A percentile compares a stretch with the other conserved stretches of the same genome.
Evolutionary conservation across 2,113 vertebrate species (phyloP).

Genomic region (Calypte anna): DNA sequence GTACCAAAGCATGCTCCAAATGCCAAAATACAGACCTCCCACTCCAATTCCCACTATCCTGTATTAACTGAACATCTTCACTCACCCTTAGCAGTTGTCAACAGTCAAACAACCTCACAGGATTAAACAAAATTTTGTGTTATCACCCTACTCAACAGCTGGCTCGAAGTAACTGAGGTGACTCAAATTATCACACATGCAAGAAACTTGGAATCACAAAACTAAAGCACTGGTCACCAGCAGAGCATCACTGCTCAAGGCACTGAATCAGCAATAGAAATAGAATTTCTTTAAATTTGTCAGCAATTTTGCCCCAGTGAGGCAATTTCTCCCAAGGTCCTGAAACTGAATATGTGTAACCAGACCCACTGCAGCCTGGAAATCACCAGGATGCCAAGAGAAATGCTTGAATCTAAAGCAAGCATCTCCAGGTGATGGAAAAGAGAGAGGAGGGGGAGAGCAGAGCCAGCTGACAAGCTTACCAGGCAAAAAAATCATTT

Average conservation of each 20-base stretch:
- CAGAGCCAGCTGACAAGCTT: background rate
- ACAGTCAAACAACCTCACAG: background rate
- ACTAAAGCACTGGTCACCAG: background rate
- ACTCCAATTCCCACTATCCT: background rate
- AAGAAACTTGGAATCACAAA: background rate
- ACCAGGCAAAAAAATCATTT: background rate
- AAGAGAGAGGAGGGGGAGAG: background rate
- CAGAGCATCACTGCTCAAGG: background rate
- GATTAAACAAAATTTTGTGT: background rate
- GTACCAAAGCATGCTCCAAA: background rate
- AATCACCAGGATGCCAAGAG: conserved; percentile 12
- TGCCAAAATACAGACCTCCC: background rate
- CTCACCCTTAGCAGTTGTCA: background rate
- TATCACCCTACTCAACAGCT: background rate
- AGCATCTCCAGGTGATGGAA: conserved; percentile 22
- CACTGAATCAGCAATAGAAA: background rate
- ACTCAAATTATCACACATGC: rapidly evolving
- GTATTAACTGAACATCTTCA: background rate
- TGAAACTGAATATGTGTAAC: background rate
- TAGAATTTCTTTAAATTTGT: background rate
- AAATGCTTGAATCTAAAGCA: conserved; percentile 59
- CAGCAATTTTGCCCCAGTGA: background rate
- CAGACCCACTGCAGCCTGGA: background rate
- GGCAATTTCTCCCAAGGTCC: background rate
- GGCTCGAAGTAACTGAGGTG: background rate